These are phyloP conservation scores for Lerista edwardsae DNA, from an alignment of 2,797 vertebrate genomes.

Conservation along the genomic window DNA sequence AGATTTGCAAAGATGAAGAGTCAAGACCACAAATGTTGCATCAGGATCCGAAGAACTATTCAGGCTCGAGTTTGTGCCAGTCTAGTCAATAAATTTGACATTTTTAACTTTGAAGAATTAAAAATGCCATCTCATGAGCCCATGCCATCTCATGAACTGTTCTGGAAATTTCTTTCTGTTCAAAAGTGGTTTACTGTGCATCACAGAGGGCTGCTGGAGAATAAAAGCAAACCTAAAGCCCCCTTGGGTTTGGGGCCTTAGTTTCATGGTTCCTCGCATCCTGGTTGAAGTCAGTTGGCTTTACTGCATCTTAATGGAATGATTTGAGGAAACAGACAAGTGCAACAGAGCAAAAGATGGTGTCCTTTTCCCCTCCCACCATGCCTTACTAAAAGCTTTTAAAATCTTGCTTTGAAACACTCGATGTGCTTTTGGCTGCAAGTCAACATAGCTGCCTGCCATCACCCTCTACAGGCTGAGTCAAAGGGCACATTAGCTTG, in stretches of 20 bases:
- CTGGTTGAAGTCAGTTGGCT: background rate
- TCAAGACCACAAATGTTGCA: background rate
- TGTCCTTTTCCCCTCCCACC: background rate
- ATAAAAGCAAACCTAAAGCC: background rate
- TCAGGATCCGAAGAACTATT: background rate
- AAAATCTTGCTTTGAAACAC: background rate
- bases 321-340: background rate
- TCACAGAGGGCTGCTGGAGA: background rate
- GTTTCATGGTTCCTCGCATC: background rate
- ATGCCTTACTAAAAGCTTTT: constrained; percentile 1
- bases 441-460: background rate
- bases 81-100: background rate
- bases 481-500: constrained; percentile 10
- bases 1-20: background rate
- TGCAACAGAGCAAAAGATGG: background rate
- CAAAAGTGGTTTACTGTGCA: background rate
- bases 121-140: too few species aligned
- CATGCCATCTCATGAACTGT: too few species aligned
- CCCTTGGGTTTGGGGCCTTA: background rate
- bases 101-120: too few species aligned
- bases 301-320: background rate
- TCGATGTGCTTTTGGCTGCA: background rate
- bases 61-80: background rate
- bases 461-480: background rate
- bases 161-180: background rate